These are phyloP conservation scores for Accipiter virgatus DNA, from an alignment of 2,113 vertebrate genomes.

Conservation along the genomic window DNA sequence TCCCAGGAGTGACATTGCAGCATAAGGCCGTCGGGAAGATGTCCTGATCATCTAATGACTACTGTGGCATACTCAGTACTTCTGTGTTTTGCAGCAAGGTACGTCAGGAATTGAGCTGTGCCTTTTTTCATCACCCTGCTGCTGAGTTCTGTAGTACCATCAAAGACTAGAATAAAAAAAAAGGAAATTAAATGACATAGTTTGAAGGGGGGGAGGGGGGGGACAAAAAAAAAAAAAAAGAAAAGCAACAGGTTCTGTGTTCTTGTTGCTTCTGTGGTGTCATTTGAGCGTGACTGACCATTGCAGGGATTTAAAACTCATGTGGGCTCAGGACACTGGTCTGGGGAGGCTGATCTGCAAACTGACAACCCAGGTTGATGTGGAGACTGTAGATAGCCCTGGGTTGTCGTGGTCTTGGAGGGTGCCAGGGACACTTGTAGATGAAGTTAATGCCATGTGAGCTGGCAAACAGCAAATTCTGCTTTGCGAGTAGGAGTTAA, in stretches of 20 bases:
- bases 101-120: not conserved
- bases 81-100: not conserved
- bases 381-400: not conserved
- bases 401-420: not conserved
- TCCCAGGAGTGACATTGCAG: not conserved
- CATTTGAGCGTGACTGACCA: not conserved
- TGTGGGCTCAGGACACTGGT: accelerated
- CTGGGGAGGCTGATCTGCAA: not conserved
- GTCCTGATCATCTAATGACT: not conserved
- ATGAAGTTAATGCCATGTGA: not conserved
- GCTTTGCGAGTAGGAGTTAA: not conserved
- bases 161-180: not conserved
- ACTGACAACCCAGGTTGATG: accelerated
- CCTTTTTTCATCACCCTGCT: not conserved
- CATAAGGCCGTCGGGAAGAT: not conserved
- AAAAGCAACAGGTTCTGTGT: not conserved
- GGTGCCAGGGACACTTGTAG: not conserved
- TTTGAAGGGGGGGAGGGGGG: accelerated
- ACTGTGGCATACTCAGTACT: accelerated
- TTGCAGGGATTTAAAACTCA: not conserved
- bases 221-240: no score
- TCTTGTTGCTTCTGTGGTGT: not conserved
- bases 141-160: not conserved
- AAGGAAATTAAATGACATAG: not conserved
- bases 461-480: not conserved